These are phyloP conservation scores for Sericinus montela DNA, from an alignment of 2,888 invertebrate genomes.

Conservation along the genomic window DNA sequence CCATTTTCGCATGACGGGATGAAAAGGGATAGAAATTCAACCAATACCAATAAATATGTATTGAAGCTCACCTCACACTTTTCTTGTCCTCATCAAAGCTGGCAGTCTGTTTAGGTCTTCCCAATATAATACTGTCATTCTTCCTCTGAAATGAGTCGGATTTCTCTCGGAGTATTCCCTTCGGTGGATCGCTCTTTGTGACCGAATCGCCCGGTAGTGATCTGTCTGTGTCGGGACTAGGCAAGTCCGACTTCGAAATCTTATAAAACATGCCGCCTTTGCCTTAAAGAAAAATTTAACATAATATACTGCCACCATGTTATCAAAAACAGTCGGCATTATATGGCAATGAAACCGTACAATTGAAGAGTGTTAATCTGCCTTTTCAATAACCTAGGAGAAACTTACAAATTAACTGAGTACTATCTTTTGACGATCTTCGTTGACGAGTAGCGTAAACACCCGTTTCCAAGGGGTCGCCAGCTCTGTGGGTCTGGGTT, in stretches of 20 bases:
- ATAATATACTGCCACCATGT: neutral
- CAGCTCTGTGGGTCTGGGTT: too few species aligned
- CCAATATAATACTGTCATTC: slow-evolving; percentile 43
- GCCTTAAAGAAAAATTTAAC: slow-evolving; percentile 35
- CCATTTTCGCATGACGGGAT: too few species aligned
- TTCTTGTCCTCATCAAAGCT: slow-evolving; percentile 86
- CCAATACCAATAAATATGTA: too few species aligned
- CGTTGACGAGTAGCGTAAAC: too few species aligned
- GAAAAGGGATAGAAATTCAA: too few species aligned
- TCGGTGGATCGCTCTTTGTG: slow-evolving; percentile 71
- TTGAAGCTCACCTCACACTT: slow-evolving; percentile 77
- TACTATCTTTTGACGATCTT: too few species aligned
- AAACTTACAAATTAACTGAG: too few species aligned
- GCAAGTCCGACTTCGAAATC: slow-evolving; percentile 57
- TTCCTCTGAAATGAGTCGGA: slow-evolving; percentile 47
- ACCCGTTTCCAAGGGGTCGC: too few species aligned
- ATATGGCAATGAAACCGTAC: too few species aligned
- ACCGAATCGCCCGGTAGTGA: slow-evolving; percentile 57
- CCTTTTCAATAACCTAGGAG: too few species aligned
- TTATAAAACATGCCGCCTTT: slow-evolving; percentile 65
- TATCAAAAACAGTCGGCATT: too few species aligned
- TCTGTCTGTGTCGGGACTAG: slow-evolving; percentile 68
- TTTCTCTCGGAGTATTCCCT: slow-evolving; percentile 83
- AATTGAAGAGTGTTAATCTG: too few species aligned
- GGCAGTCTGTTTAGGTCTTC: slow-evolving; percentile 47